Percentiles rank a stretch among this genome's conserved stretches.
Conservation (phyloP, 2,113 vertebrate genomes). For the Scalopus aquaticus region DNA sequence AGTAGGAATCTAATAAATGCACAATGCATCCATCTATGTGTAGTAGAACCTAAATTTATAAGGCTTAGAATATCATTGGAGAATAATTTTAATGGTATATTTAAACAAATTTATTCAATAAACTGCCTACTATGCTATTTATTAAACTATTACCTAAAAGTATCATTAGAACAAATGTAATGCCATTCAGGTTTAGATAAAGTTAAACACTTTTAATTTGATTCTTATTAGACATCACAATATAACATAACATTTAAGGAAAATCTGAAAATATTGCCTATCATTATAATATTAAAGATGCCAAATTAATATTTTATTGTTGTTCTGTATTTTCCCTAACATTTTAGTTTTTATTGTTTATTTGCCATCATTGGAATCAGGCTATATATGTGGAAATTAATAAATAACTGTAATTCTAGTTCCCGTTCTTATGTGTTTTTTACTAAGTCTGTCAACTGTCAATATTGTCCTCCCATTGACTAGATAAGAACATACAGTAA, state of each 20-base stretch:
- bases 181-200: neutral
- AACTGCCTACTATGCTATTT: neutral
- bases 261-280: neutral
- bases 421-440: slow-evolving; percentile 21
- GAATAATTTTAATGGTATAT: neutral
- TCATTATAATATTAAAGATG: neutral
- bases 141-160: neutral
- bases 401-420: neutral
- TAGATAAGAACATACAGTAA: slow-evolving; percentile 9
- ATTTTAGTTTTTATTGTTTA: neutral
- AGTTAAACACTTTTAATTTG: neutral
- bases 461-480: slow-evolving; percentile 29
- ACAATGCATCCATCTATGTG: neutral
- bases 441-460: neutral
- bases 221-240: neutral
- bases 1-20: slow-evolving; percentile 19
- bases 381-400: neutral
- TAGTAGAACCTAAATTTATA: neutral
- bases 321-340: neutral
- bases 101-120: slow-evolving; percentile 22
- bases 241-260: neutral
- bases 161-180: slow-evolving; percentile 10
- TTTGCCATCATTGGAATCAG: neutral
- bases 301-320: neutral
- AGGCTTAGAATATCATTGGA: neutral